phyloP scores from a whole-genome alignment of 2,113 vertebrate species.

The Zingel zingel region DNA sequence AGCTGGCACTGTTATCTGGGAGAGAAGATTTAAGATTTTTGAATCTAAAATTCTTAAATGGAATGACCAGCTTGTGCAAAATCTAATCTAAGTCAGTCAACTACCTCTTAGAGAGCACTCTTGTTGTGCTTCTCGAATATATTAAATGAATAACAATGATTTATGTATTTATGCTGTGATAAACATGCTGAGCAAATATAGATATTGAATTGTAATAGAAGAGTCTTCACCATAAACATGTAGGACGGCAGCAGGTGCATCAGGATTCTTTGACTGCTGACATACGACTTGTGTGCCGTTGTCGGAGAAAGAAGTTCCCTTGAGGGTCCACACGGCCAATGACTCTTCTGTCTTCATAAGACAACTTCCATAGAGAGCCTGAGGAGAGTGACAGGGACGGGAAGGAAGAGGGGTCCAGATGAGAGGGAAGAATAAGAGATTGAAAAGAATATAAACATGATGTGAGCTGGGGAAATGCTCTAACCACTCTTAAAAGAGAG shows the following conservation, averaged over 20 bases:
- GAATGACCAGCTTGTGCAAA: not conserved
- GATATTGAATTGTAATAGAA: not conserved
- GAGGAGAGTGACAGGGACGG: not conserved
- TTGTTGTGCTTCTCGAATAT: not conserved
- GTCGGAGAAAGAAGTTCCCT: conserved; percentile 61
- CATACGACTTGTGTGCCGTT: conserved; percentile 73
- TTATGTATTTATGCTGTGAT: not conserved
- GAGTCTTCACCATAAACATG: conserved; percentile 60
- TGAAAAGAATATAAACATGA: not conserved
- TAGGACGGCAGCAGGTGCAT: conserved; percentile 27
- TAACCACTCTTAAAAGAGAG: no score
- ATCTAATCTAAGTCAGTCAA: not conserved
- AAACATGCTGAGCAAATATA: not conserved
- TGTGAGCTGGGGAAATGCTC: not conserved
- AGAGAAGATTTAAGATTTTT: not conserved
- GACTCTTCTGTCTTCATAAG: not conserved
- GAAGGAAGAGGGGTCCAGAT: not conserved
- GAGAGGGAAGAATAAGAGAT: not conserved
- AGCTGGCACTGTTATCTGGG: conserved; percentile 60
- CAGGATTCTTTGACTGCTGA: not conserved
- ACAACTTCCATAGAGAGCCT: conserved; percentile 78
- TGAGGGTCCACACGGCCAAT: conserved; percentile 74
- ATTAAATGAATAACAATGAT: not conserved
- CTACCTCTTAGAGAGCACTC: no score
- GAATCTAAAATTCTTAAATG: no score